phyloP scores from a whole-genome alignment of 2,113 vertebrate species.

The Bubalus kerabau region DNA sequence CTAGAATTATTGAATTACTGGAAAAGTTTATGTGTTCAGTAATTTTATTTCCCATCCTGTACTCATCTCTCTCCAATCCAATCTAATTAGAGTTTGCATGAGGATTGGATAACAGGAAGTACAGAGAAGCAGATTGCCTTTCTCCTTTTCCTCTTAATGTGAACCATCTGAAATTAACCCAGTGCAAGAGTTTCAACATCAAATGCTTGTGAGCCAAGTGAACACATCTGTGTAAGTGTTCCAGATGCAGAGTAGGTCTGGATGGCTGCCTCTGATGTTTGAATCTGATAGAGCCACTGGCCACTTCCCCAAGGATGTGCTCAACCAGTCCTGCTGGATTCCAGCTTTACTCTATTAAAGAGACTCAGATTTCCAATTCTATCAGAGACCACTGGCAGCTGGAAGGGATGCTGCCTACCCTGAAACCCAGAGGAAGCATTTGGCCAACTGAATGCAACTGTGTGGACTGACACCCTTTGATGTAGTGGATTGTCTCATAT shows the following conservation, averaged over 20 bases:
- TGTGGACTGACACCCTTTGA: slow-evolving; percentile 1
- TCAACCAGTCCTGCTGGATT: background rate
- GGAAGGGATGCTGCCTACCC: background rate
- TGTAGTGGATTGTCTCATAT: background rate
- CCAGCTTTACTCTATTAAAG: fast-evolving
- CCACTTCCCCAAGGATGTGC: background rate
- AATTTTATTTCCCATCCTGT: slow-evolving; percentile 32
- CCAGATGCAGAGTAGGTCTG: background rate
- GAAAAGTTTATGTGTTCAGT: slow-evolving; percentile 20
- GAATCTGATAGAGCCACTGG: background rate
- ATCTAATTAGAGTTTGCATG: slow-evolving; percentile 43
- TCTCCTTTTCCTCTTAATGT: slow-evolving; percentile 47
- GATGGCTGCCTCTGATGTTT: background rate
- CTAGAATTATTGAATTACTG: slow-evolving; percentile 27
- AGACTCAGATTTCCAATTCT: background rate
- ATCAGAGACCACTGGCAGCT: background rate
- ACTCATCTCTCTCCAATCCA: background rate
- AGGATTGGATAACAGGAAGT: slow-evolving; percentile 51
- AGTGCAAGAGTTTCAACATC: background rate
- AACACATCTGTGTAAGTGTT: background rate
- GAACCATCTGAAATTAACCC: slow-evolving; percentile 60
- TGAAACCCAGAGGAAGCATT: background rate
- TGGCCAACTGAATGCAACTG: background rate
- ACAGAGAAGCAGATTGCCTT: background rate
- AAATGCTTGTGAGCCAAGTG: background rate